These are phyloP conservation scores for Melinaea marsaeus DNA, from an alignment of 2,888 invertebrate genomes.

Conservation along the genomic window DNA sequence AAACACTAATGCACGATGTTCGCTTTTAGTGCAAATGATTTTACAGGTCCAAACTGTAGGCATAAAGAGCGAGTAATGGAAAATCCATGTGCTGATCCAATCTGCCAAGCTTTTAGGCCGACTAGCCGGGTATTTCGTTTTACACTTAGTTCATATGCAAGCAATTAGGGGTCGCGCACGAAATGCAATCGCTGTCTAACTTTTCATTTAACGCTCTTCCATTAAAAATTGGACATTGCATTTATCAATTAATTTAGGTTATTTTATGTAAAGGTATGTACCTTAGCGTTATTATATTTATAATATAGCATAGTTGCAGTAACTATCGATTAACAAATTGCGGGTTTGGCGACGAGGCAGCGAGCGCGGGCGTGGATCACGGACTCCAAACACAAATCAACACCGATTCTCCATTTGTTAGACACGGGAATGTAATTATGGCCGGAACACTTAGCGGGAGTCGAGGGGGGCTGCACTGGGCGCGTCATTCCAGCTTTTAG, in stretches of 20 bases:
- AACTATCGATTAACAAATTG: conserved; percentile 23
- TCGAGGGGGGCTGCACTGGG: conserved; percentile 35
- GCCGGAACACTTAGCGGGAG: conserved; percentile 68
- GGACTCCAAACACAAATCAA: conserved; percentile 78
- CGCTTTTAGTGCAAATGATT: conserved; percentile 14
- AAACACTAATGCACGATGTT: conserved; percentile 1
- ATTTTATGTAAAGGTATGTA: not conserved
- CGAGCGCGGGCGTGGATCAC: conserved; percentile 52
- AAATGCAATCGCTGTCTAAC: conserved; percentile 41
- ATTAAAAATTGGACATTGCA: not conserved
- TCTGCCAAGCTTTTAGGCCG: conserved; percentile 69
- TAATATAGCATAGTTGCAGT: conserved; percentile 12
- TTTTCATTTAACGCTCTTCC: conserved; percentile 29
- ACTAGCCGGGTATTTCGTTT: conserved; percentile 52
- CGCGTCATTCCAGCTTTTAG: conserved; percentile 74
- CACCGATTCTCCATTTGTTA: conserved; percentile 80
- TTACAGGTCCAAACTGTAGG: conserved; percentile 25
- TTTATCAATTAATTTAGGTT: not conserved
- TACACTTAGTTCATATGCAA: conserved; percentile 62
- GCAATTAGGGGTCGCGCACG: conserved; percentile 55
- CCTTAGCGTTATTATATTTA: not conserved
- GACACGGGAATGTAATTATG: conserved; percentile 80
- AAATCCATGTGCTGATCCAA: conserved; percentile 74
- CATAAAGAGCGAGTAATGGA: conserved; percentile 57
- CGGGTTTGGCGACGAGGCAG: conserved; percentile 29